Percentiles rank a stretch among this genome's conserved stretches.
Conservation (phyloP, 2,888 invertebrate genomes). For the Epsilonema sp. region DNA sequence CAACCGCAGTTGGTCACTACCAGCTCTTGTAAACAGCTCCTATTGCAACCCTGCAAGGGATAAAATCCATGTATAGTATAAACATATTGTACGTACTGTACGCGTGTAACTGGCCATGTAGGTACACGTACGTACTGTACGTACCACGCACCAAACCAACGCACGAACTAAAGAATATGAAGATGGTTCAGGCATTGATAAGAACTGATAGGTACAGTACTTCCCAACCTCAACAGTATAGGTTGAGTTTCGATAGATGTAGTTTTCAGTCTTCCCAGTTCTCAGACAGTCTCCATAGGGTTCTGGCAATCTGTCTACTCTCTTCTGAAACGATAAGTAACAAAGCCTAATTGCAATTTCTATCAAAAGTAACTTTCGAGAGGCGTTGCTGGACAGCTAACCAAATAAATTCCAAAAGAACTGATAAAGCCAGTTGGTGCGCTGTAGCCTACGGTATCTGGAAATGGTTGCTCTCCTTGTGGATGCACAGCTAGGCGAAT, state of each 20-base stretch:
- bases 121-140: not conserved
- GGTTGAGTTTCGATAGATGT: conserved; percentile 19
- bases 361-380: too few relatives aligned
- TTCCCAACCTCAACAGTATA: conserved; percentile 20
- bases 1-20: conserved; percentile 19
- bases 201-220: not conserved
- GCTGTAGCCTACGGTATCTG: conserved; percentile 24
- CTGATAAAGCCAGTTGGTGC: conserved; percentile 25
- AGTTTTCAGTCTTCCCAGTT: conserved; percentile 20
- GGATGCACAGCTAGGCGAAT: conserved; percentile 23
- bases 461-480: conserved; percentile 20
- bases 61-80: too few relatives aligned
- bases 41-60: conserved; percentile 17
- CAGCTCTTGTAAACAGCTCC: conserved; percentile 20
- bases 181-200: too few relatives aligned
- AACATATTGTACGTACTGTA: too few relatives aligned
- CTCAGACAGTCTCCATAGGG: conserved; percentile 24
- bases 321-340: conserved; percentile 12
- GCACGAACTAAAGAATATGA: not conserved
- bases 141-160: not conserved
- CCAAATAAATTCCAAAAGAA: conserved; percentile 23
- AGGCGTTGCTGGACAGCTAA: too few relatives aligned
- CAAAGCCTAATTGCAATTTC: not conserved
- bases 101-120: not conserved
- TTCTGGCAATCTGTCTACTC: conserved; percentile 20